These are phyloP conservation scores for Apamea monoglypha DNA, from an alignment of 2,888 invertebrate species.

Conservation along the genomic window DNA sequence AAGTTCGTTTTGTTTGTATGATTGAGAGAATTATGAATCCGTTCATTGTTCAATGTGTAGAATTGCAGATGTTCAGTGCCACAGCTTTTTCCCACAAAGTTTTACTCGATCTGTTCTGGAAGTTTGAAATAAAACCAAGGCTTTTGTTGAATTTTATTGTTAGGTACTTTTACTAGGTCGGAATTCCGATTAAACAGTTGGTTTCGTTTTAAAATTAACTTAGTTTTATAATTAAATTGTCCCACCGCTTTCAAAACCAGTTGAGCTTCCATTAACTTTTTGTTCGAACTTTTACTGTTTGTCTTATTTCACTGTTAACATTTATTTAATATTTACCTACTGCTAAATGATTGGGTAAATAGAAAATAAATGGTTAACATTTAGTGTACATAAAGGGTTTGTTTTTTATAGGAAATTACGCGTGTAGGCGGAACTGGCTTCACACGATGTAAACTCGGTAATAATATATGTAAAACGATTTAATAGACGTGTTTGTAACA, in stretches of 20 bases:
- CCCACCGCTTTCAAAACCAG: slow-evolving; percentile 55
- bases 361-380: slow-evolving; percentile 7
- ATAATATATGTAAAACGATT: slow-evolving; percentile 43
- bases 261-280: slow-evolving; percentile 57
- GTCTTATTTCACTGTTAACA: slow-evolving; percentile 47
- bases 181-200: slow-evolving; percentile 57
- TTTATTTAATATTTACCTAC: slow-evolving; percentile 45
- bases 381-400: slow-evolving; percentile 10
- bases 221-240: slow-evolving; percentile 65
- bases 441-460: slow-evolving; percentile 38
- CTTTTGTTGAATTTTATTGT: slow-evolving; percentile 61
- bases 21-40: slow-evolving; percentile 9
- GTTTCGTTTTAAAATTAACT: slow-evolving; percentile 59
- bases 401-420: slow-evolving; percentile 20
- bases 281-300: slow-evolving; percentile 51
- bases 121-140: slow-evolving; percentile 56
- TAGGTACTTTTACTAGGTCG: slow-evolving; percentile 43
- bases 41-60: slow-evolving; percentile 22
- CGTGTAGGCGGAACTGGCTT: slow-evolving; percentile 17
- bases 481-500: slow-evolving; percentile 43
- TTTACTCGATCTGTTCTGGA: slow-evolving; percentile 32
- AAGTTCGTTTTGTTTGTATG: neutral
- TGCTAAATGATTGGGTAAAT: slow-evolving; percentile 5
- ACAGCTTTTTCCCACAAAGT: slow-evolving; percentile 25
- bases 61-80: slow-evolving; percentile 30